Conservation (phyloP, 2,888 invertebrate genomes). For the Dichetophora obliterata region DNA sequence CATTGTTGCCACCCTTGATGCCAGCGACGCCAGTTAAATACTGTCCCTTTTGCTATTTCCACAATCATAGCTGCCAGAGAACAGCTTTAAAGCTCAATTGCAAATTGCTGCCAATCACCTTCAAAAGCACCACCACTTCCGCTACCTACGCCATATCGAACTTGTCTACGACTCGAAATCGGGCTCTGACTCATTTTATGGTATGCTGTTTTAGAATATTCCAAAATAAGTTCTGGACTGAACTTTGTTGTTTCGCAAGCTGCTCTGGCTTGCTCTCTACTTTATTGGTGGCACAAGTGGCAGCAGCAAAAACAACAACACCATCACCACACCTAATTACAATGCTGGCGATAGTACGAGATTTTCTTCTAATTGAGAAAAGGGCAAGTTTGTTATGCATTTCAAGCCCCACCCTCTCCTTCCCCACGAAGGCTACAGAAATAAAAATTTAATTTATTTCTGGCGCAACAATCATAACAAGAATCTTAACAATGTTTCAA, state of each 20-base stretch:
- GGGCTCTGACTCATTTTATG: conserved; percentile 23
- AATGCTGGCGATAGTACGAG: no score
- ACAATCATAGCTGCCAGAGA: conserved; percentile 56
- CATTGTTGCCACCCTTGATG: conserved; percentile 15
- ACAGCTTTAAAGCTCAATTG: conserved; percentile 24
- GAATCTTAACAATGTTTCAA: conserved; percentile 8
- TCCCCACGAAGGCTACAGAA: conserved; percentile 7
- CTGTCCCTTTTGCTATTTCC: conserved; percentile 8
- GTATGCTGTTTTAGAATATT: conserved; percentile 46
- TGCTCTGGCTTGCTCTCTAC: no score
- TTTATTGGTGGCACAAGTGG: no score
- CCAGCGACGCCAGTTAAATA: background rate
- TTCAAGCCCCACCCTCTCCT: no score
- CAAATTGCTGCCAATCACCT: conserved; percentile 25
- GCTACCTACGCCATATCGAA: background rate
- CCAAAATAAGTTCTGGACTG: background rate
- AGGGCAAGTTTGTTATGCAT: no score
- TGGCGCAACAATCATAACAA: conserved; percentile 26
- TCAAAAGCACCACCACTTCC: background rate
- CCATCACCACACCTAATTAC: no score
- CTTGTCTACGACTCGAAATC: conserved; percentile 49
- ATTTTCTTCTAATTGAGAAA: no score
- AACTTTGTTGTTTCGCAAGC: background rate
- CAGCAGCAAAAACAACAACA: background rate
- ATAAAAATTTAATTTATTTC: conserved; percentile 42